phyloP scores from a whole-genome alignment of 2,113 vertebrate genomes.

The Delphinapterus leucas region DNA sequence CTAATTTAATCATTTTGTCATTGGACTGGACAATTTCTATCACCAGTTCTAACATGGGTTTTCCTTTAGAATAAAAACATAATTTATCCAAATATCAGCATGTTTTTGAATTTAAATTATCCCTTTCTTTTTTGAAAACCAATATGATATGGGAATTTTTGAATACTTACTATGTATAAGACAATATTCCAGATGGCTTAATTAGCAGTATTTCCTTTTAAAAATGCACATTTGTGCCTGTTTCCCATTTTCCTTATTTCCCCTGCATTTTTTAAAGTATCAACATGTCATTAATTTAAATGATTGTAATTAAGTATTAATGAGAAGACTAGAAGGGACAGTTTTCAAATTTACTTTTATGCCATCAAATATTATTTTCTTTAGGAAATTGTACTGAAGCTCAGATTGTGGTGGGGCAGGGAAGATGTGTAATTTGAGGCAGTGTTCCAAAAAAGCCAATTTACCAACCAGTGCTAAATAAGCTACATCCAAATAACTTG shows the following conservation, averaged over 20 bases:
- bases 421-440: not conserved
- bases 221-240: constrained; percentile 18
- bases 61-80: constrained; percentile 38
- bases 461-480: not conserved
- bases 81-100: not conserved
- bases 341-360: constrained; percentile 38
- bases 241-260: constrained; percentile 7
- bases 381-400: constrained; percentile 14
- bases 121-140: constrained; percentile 34
- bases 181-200: constrained; percentile 48
- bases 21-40: not conserved
- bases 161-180: not conserved
- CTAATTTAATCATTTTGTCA: not conserved
- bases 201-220: constrained; percentile 52
- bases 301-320: constrained; percentile 32
- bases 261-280: constrained; percentile 3
- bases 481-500: not conserved
- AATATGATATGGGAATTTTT: constrained; percentile 25
- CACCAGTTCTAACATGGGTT: not conserved
- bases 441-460: not conserved
- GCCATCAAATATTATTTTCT: constrained; percentile 51
- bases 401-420: not conserved
- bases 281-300: constrained; percentile 47
- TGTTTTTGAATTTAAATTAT: constrained; percentile 17
- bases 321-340: not conserved